Evolutionary conservation across 2,797 vertebrate species (phyloP).

Genomic region (Acomys russatus): DNA sequence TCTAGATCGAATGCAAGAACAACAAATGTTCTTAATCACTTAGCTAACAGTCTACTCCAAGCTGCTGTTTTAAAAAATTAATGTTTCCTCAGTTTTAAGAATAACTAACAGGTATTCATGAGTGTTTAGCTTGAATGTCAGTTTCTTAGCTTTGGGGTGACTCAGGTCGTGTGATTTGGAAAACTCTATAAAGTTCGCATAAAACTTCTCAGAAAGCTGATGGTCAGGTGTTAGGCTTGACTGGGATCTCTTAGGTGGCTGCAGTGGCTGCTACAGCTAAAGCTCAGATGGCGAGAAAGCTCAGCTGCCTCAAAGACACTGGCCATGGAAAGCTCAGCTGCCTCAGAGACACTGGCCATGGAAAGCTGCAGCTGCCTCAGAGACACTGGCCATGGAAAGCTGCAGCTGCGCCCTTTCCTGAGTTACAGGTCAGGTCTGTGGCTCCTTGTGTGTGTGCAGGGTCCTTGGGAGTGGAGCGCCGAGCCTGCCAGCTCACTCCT

Average conservation of each 20-base stretch:
- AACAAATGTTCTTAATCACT: neutral
- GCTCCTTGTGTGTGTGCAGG: neutral
- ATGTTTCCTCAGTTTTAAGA: neutral
- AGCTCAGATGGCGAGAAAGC: neutral
- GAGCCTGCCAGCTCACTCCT: neutral
- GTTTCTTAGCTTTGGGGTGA: slow-evolving; percentile 21
- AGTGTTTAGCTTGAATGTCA: slow-evolving; percentile 15
- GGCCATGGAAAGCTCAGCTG: no score
- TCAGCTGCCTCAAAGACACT: no score
- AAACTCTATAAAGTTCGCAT: neutral
- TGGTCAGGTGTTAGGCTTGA: neutral
- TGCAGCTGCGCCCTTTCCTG: neutral
- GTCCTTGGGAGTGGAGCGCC: neutral
- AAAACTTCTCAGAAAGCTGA: neutral
- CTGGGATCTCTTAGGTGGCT: neutral
- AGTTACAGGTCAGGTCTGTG: neutral
- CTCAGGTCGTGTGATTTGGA: neutral
- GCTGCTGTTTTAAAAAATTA: neutral
- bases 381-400: neutral
- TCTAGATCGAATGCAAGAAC: neutral
- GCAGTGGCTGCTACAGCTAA: neutral
- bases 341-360: no score
- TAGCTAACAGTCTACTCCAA: neutral
- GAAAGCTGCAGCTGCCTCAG: neutral
- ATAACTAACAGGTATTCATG: neutral